Conservation (phyloP, 2,113 vertebrate genomes). For the Megaceryle torquata region DNA sequence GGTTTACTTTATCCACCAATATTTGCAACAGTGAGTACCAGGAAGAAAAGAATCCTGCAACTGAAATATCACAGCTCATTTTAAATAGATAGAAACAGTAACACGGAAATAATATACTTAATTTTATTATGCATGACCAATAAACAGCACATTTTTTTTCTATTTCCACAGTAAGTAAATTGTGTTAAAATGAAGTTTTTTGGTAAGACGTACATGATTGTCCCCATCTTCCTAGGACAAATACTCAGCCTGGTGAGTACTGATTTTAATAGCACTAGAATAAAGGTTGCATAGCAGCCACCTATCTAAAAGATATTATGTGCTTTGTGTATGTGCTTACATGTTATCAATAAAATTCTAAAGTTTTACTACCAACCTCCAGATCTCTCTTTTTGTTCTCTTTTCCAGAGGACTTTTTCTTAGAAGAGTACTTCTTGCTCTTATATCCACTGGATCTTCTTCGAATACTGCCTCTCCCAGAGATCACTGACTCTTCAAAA, state of each 20-base stretch:
- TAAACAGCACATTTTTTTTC: background rate
- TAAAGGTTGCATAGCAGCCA: background rate
- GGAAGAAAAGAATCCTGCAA: background rate
- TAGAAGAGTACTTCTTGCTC: constrained; percentile 10
- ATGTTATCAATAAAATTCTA: background rate
- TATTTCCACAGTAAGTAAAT: background rate
- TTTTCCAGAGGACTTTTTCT: constrained; percentile 32
- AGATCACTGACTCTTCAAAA: background rate
- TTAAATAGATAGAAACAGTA: background rate
- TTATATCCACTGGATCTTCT: constrained; percentile 33
- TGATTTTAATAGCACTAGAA: background rate
- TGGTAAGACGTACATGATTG: rapidly evolving
- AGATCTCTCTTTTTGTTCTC: background rate
- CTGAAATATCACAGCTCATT: background rate
- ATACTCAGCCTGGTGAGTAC: background rate
- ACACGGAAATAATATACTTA: background rate
- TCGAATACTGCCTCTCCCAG: background rate
- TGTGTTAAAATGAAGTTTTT: background rate
- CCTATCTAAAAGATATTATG: background rate
- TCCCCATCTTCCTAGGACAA: background rate
- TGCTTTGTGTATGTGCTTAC: background rate
- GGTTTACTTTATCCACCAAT: background rate
- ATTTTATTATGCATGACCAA: background rate
- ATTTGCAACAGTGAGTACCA: background rate
- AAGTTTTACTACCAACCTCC: constrained; percentile 42